Percentiles rank a stretch among this genome's conserved stretches.
These are phyloP conservation scores for Erebia palarica DNA, from an alignment of 2,888 invertebrate species.

Conservation along the genomic window DNA sequence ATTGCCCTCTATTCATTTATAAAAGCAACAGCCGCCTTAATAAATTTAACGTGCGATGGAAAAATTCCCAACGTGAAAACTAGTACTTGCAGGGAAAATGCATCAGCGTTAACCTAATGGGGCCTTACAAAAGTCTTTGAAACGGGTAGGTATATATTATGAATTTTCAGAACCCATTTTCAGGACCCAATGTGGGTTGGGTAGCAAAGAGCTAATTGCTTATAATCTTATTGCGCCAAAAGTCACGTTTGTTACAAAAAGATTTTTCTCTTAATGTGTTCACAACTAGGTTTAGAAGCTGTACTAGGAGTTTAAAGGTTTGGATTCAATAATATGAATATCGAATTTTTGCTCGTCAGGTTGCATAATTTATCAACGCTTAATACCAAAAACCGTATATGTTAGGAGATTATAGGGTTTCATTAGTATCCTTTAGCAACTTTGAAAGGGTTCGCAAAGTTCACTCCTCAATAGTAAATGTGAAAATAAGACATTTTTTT, in stretches of 20 bases:
- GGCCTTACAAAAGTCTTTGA: neutral
- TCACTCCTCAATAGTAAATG: neutral
- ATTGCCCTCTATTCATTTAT: conserved; percentile 7
- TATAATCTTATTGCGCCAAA: neutral
- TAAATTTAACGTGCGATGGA: conserved; percentile 4
- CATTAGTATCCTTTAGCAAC: neutral
- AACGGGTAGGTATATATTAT: neutral
- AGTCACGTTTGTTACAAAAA: too few relatives aligned
- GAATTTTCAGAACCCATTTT: neutral
- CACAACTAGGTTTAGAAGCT: too few relatives aligned
- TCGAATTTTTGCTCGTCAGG: neutral
- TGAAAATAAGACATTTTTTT: neutral
- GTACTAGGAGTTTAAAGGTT: too few relatives aligned
- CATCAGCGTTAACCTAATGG: neutral
- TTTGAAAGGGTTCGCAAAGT: neutral
- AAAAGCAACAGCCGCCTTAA: conserved; percentile 3
- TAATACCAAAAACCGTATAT: neutral
- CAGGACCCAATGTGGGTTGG: neutral
- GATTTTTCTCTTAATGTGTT: too few relatives aligned
- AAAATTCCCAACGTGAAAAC: conserved; percentile 1
- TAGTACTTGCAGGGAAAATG: neutral
- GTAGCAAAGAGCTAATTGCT: neutral
- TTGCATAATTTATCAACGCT: neutral
- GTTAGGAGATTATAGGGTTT: neutral
- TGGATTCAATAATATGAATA: neutral